Evolutionary conservation across 2,888 invertebrate species (phyloP).

Genomic region (Conops quadrifasciatus): DNA sequence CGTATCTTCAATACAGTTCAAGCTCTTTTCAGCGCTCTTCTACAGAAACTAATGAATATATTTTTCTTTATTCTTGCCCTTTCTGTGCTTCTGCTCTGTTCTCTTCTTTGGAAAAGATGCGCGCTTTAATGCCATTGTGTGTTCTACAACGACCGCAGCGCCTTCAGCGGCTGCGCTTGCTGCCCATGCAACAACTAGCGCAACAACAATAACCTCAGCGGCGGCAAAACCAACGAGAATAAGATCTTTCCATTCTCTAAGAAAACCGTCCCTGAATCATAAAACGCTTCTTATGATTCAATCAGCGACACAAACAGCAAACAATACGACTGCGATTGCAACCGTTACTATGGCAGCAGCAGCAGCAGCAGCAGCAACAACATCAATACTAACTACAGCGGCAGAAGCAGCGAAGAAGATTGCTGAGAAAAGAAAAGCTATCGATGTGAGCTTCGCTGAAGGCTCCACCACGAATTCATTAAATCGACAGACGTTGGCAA

Average conservation of each 20-base stretch:
- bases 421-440: slow-evolving; percentile 25
- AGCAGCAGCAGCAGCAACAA: slow-evolving; percentile 35
- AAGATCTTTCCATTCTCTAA: slow-evolving; percentile 44
- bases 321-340: slow-evolving; percentile 23
- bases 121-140: slow-evolving; percentile 37
- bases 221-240: slow-evolving; percentile 48
- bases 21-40: too few relatives aligned
- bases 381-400: slow-evolving; percentile 27
- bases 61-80: not conserved
- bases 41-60: not conserved
- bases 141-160: slow-evolving; percentile 21
- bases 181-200: not conserved
- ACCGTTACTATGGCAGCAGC: slow-evolving; percentile 20
- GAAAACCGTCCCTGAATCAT: slow-evolving; percentile 46
- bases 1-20: not conserved
- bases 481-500: slow-evolving; percentile 35
- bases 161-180: not conserved
- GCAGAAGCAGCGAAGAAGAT: slow-evolving; percentile 20
- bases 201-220: slow-evolving; percentile 7
- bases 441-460: slow-evolving; percentile 36
- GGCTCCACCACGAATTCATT: slow-evolving; percentile 38
- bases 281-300: slow-evolving; percentile 54
- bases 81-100: not conserved
- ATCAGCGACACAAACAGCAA: slow-evolving; percentile 48
- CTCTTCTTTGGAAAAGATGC: slow-evolving; percentile 43